Evolutionary conservation across 2,113 vertebrate species (phyloP), one percentile per base, ranked within the genome.

Genomic region (Brachionichthys hirsutus): DNA sequence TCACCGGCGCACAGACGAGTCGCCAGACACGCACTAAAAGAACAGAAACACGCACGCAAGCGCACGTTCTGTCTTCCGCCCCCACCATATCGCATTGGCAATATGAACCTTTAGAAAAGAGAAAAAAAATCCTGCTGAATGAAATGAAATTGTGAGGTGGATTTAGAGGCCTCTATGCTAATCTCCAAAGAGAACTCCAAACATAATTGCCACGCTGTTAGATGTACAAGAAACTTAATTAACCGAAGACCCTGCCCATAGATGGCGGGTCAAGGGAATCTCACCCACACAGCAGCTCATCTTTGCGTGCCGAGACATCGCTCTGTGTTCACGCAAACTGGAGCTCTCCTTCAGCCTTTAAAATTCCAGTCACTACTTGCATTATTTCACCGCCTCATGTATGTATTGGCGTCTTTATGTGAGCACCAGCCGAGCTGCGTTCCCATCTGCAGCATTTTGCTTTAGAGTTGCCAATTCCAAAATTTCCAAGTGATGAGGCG

Each of bases 161-260:
- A 78, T 78, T 82, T 81, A 70, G 65, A 70, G 60, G 63, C 66
- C 47, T 60, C 61, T 38, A 40, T 82, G 65, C 77, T 86, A 83
- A 86, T 85, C 75, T 85, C 68, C 60, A 72, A 77, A 77, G 74
- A 77, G 62, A 71, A 55, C 67, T 68, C 69, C 52, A 77, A 81
- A 84, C 64, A 80, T 81, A 80, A 86, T 76, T 70, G 81, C 48
- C 56, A 57, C 57, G 36, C 54, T 76, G 54, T 61, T 75, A 53
- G 67, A 66, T 75, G 67, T 67, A 75, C 71, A 81, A 64, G 66
- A 75, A 81, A 70, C 73, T 67, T 82, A 83, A 85, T 87, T 87
- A 88, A 82, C 78, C 42, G 13, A 60, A 68, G 84, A 85, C 78
- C 80, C 82, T 83, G 74, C 72, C 70, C 67, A 85, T 78, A 76